Conservation (phyloP, 2,888 invertebrate genomes). For the Autographa gamma region DNA sequence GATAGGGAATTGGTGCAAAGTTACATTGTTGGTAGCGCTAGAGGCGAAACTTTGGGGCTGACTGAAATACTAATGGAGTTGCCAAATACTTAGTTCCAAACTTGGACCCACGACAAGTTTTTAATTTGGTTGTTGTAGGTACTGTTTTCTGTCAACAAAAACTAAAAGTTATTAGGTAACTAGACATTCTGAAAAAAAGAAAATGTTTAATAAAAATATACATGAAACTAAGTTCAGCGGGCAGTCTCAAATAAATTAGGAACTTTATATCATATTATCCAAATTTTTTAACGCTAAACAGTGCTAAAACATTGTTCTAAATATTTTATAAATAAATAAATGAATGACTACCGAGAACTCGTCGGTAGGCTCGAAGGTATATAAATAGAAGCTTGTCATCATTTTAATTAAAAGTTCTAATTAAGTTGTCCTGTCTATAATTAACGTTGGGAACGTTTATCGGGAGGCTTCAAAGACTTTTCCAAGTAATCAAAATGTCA, state of each 20-base stretch:
- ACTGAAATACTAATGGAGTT: constrained; percentile 8
- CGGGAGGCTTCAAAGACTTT: constrained; percentile 2
- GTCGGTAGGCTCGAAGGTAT: neutral
- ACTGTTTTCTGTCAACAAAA: no score
- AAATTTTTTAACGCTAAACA: no score
- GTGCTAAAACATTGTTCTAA: no score
- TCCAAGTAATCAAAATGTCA: constrained; percentile 2
- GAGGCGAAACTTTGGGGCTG: constrained; percentile 18
- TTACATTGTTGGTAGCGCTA: constrained; percentile 25
- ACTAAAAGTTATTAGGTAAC: no score
- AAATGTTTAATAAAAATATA: no score
- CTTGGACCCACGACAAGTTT: neutral
- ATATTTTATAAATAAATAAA: no score
- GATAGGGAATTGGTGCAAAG: constrained; percentile 29
- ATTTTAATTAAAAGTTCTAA: constrained; percentile 7
- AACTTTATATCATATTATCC: no score
- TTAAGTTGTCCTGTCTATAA: constrained; percentile 2
- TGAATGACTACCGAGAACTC: neutral
- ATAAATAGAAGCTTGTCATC: constrained; percentile 2
- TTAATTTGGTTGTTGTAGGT: no score
- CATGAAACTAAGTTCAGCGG: no score
- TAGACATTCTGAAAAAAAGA: no score
- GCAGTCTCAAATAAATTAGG: no score
- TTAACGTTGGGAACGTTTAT: constrained; percentile 5
- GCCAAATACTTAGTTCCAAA: neutral